Percentiles rank a stretch among this genome's conserved stretches.
Evolutionary conservation across 2,888 invertebrate species (phyloP).

Genomic region (Onchidella celtica): DNA sequence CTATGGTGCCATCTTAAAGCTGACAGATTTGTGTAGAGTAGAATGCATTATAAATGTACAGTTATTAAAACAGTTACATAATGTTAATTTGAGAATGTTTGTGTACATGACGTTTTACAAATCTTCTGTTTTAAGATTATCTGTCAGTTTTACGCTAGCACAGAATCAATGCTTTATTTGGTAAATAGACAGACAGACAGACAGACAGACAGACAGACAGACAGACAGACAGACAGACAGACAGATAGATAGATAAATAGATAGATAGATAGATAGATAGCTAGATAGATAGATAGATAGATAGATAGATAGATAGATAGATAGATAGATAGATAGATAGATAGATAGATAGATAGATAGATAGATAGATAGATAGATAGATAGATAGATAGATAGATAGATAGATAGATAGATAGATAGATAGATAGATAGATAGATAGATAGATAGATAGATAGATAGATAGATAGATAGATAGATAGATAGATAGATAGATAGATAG

Average conservation of each 20-base stretch:
- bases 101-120: too few relatives aligned
- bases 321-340: background rate
- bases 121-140: background rate
- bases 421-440: slow-evolving; percentile 18
- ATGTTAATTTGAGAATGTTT: too few relatives aligned
- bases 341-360: background rate
- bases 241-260: too few relatives aligned
- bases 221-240: slow-evolving; percentile 3
- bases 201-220: slow-evolving; percentile 12
- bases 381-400: background rate
- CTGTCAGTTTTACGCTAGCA: background rate
- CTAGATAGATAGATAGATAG: too few relatives aligned
- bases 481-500: slow-evolving; percentile 7
- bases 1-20: too few relatives aligned
- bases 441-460: slow-evolving; percentile 11
- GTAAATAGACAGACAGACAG: background rate
- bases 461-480: slow-evolving; percentile 23
- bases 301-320: slow-evolving; percentile 26
- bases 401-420: slow-evolving; percentile 24
- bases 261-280: too few relatives aligned
- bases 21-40: too few relatives aligned
- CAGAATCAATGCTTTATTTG: background rate
- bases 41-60: too few relatives aligned
- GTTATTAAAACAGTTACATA: too few relatives aligned
- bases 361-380: background rate